Evolutionary conservation across 1,140 invertebrate species (phyloP), one percentile per base, ranked within the genome.

Genomic region (Coenobita brevimanus): DNA sequence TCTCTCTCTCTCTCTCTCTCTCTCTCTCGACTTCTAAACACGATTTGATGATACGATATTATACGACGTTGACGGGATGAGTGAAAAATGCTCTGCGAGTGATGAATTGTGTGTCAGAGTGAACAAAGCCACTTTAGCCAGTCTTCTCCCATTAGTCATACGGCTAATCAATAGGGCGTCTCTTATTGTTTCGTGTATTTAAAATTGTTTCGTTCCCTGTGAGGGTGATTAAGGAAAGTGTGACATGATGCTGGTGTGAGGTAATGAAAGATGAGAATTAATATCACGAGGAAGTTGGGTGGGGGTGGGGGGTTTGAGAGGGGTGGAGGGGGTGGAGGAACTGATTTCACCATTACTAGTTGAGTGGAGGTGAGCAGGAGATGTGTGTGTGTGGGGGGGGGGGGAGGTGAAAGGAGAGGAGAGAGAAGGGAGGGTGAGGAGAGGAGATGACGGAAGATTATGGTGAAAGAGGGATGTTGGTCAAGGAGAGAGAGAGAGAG

Each of bases 51-150:
- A 89, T 89, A 79, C 82, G 81, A 84, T 89, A 89, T 89, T 89
- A 89, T 89, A 89, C 81, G 88, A 67, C 80, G 88, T 69, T 89
- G 88, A 89, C 88, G 88, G 71, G 88, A 83, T 89, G 88, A 89
- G 88, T 89, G 88, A 89, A 89, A 89, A 89, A 89, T 89, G 88
- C 84, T 89, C 60, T 38, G 36, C 82, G 88, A 89, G 88, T 89
- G 88, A 89, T 89, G 88, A 89, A 89, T 89, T 89, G 88, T 60
- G 88, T 89, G 88, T 89, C 88, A 84, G 82, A 89, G 81, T 83
- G 88, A 89, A 89, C 88, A 89, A 89, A 89, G 88, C 88, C 88
- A 89, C 88, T 89, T 89, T 89, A 89, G 88, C 80, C 88, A 67
- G 81, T 83, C 88, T 89, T 89, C 88, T 67, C 88, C 88, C 88